Evolutionary conservation across 2,888 invertebrate species (phyloP), one percentile per base, ranked within the genome.

Genomic region (Baccha elongata): DNA sequence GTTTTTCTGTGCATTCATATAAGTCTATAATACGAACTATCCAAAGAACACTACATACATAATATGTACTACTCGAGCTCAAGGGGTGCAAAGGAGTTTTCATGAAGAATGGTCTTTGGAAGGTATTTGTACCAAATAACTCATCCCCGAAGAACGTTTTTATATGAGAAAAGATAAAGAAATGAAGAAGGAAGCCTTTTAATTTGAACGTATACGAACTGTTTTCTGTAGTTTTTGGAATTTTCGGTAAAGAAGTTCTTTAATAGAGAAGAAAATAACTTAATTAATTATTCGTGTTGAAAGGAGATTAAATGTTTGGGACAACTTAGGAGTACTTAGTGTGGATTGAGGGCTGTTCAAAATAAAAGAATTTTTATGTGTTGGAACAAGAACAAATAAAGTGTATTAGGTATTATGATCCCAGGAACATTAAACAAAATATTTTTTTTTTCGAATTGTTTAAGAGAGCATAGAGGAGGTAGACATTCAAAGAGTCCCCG

Each of bases 121-220:
- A 44, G 21, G n/a, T 26, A 21, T 64, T 11, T 40, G 10, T 48
- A 8, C 21, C n/a, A 48, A 58, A 65, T 58, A 50, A 55, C 21
- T 71, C 55, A 64, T 64, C n/a, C n/a, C n/a, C n/a, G n/a, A n/a
- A n/a, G n/a, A n/a, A n/a, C n/a, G n/a, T n/a, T n/a, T n/a, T n/a
- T n/a, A n/a, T 71, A 23, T 7, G 1, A 19, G 35, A 46, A 7
- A 3, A 13, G 8, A 37, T 23, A n/a, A 7, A 32, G 6, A 23
- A 4, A 8, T n/a, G 52, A 10, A 52, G 17, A 55, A 15, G 23
- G 44, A 23, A 62, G 10, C 21, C 50, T 60, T 55, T 55, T 52
- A 68, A 75, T 60, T 75, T 68, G 44, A 19, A 11, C 13, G 19
- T 46, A 29, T n/a, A n/a, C 15, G 19, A 53, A 53, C 4, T 17